Evolutionary conservation across 2,797 vertebrate species (phyloP), one percentile per base, ranked within the genome.

Genomic region (Argentina silus): DNA sequence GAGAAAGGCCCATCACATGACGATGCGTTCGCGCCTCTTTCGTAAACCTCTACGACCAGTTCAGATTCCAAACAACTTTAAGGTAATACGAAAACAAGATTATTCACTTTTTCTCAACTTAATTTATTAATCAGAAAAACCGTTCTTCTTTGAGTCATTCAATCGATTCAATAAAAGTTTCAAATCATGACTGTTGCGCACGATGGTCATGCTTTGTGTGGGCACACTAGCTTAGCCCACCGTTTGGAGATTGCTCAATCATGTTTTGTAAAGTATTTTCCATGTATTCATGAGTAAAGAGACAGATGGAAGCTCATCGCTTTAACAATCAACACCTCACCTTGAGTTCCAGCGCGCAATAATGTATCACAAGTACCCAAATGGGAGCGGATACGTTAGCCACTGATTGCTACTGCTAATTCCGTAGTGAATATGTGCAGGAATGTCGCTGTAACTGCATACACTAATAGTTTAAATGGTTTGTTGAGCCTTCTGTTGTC

Each of bases 1-100:
- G 92, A 90, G 86, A 74, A 76, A 84, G 79, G 88, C 79, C 72
- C 89, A 80, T 95, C 94, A 94, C 91, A 90, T 93, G 94, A 93
- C 87, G 83, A 82, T 79, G 85, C 89, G 89, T 96, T 97, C 96
- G 95, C 96, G 96, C 96, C 96, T 96, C 95, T 97, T 96, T 95
- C 80, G 86, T 87, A 91, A 93, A 92, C 76, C 72, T 81, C 86
- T 87, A 82, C 82, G 70, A 87, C 80, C 82, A 79, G 78, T 78
- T 63, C 83, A 85, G 89, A 85, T 86, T 89, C 86, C 78, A 85
- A 85, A 81, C 78, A 74, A 83, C 51, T 42, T 55, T 6, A 55
- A 68, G 51, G 67, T 68, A 68, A 56, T 21, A 51, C 21, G 7
- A 15, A 67, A 82, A 90, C 27, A 61, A 15, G 47, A 48, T 5